phyloP scores from a whole-genome alignment of 1,140 invertebrate species.

The Solen grandis region DNA sequence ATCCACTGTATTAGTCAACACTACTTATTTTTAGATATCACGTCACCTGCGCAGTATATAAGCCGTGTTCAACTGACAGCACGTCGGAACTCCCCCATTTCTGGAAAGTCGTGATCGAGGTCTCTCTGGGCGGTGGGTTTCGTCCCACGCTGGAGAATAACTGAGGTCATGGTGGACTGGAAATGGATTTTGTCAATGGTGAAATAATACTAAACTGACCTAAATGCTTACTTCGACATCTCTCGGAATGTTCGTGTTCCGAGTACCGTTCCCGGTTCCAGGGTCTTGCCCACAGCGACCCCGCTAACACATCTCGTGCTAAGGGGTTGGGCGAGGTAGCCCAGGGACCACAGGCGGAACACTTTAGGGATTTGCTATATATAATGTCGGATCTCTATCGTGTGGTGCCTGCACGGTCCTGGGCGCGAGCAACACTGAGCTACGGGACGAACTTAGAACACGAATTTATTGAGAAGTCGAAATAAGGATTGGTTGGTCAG shows the following conservation, averaged over 20 bases:
- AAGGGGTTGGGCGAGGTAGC: constrained; percentile 24
- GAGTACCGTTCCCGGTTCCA: constrained; percentile 52
- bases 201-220: constrained; percentile 17
- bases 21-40: no score
- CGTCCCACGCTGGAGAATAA: constrained; percentile 13
- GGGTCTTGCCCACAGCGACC: constrained; percentile 49
- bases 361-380: constrained; percentile 15
- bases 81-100: constrained; percentile 35
- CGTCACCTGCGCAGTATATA: no score
- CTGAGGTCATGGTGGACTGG: constrained; percentile 47
- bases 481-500: no score
- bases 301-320: constrained; percentile 28
- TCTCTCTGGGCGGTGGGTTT: constrained; percentile 36
- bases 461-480: no score
- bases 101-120: constrained; percentile 22
- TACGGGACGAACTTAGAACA: no score
- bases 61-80: not conserved
- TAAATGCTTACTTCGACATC: constrained; percentile 54
- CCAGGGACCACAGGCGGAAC: constrained; percentile 47
- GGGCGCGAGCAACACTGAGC: not conserved
- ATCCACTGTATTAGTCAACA: no score
- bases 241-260: constrained; percentile 53
- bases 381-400: constrained; percentile 3
- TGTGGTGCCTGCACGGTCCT: constrained; percentile 22
- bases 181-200: constrained; percentile 51